These are phyloP conservation scores for Tragelaphus eurycerus DNA, from an alignment of 2,797 vertebrate species.

Conservation along the genomic window DNA sequence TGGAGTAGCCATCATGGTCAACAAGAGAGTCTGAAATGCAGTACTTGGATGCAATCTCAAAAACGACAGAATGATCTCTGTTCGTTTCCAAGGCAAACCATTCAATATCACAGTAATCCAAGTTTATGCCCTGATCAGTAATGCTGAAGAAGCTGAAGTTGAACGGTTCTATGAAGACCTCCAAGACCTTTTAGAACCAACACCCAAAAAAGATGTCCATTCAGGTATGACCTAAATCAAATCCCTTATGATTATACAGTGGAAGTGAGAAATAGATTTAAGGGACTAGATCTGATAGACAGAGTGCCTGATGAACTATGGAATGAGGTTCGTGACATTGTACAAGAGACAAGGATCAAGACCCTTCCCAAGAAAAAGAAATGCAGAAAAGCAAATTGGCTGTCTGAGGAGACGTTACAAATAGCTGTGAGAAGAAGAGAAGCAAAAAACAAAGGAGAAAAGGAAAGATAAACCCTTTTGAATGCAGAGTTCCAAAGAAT, in stretches of 20 bases:
- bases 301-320: neutral
- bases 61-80: too few species aligned
- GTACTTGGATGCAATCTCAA: too few species aligned
- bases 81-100: too few species aligned
- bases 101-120: too few species aligned
- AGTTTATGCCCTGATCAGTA: too few species aligned
- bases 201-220: too few species aligned
- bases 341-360: neutral
- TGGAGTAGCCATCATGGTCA: too few species aligned
- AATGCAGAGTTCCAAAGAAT: neutral
- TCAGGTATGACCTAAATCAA: neutral
- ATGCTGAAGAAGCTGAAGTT: too few species aligned
- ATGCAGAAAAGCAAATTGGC: neutral
- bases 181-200: too few species aligned
- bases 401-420: neutral
- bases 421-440: neutral
- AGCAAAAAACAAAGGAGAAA: neutral
- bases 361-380: neutral
- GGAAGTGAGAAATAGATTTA: neutral
- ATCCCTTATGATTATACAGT: neutral
- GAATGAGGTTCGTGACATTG: rapidly evolving
- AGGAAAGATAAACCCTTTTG: neutral
- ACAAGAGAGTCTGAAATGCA: too few species aligned
- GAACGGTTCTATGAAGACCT: too few species aligned
- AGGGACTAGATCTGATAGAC: neutral